Evolutionary conservation across 2,797 vertebrate species (phyloP).

Genomic region (Pampus argenteus): DNA sequence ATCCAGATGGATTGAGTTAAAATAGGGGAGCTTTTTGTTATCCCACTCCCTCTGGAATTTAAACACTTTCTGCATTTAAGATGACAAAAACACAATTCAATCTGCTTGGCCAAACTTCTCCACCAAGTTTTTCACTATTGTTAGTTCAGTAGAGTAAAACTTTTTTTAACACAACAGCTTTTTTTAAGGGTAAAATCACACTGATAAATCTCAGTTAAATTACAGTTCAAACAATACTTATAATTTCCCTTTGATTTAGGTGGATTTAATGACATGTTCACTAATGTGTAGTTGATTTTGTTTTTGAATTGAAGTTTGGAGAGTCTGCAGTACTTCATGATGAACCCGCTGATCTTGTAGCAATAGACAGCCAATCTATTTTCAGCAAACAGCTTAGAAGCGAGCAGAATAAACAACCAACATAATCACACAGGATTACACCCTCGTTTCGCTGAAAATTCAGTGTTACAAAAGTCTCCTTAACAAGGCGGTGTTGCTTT

Average conservation of each 20-base stretch:
- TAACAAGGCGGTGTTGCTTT: conserved; percentile 42
- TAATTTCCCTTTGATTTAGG: conserved; percentile 12
- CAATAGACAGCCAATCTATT: conserved; percentile 37
- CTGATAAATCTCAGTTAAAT: not conserved
- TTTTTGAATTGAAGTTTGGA: conserved; percentile 17
- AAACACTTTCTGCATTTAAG: conserved; percentile 3
- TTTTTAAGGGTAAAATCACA: conserved; percentile 1
- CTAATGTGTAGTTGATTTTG: conserved; percentile 34
- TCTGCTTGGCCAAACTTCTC: not conserved
- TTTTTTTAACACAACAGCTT: not conserved
- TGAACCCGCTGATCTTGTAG: conserved; percentile 17
- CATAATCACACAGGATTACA: conserved; percentile 59
- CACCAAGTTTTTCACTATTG: not conserved
- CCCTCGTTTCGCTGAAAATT: conserved; percentile 16
- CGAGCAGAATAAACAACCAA: conserved; percentile 57
- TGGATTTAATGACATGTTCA: conserved; percentile 25
- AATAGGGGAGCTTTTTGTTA: not conserved
- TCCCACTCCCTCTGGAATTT: conserved; percentile 1
- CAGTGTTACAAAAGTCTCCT: conserved; percentile 28
- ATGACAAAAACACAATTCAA: not conserved
- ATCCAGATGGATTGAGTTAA: not conserved
- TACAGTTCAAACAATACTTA: conserved; percentile 12
- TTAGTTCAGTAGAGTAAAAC: not conserved
- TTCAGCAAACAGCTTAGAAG: conserved; percentile 52
- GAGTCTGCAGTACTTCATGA: conserved; percentile 25